These are phyloP conservation scores for Phengaris alcon DNA, from an alignment of 2,888 invertebrate species.

Conservation along the genomic window DNA sequence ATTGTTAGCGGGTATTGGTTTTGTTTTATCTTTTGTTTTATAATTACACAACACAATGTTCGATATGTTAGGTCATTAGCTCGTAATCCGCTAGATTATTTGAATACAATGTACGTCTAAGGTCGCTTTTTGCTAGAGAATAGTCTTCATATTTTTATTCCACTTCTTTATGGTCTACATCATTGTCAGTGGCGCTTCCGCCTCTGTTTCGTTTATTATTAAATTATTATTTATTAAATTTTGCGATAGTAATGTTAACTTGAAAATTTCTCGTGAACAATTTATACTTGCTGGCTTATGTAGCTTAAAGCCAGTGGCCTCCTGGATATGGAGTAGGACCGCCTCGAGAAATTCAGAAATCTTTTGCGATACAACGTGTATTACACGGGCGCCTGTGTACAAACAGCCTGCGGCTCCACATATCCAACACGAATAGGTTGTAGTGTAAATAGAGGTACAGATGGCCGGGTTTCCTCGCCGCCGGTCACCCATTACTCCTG, in stretches of 20 bases:
- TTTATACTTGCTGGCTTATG: background rate
- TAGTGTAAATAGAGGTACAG: slow-evolving; percentile 27
- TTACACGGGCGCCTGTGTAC: background rate
- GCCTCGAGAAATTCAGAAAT: slow-evolving; percentile 8
- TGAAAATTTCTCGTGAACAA: background rate
- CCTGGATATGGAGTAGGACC: background rate
- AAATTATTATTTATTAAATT: no score
- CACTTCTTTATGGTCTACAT: background rate
- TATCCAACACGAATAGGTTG: slow-evolving; percentile 25
- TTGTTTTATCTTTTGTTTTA: background rate
- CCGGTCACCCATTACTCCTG: slow-evolving; percentile 1
- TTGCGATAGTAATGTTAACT: background rate
- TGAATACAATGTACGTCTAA: background rate
- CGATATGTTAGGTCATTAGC: background rate
- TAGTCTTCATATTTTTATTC: background rate
- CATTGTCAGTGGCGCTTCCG: background rate
- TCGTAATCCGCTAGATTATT: background rate
- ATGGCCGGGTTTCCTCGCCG: background rate
- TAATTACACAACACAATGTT: background rate
- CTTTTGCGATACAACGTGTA: slow-evolving; percentile 7
- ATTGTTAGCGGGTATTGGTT: background rate
- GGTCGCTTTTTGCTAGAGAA: background rate
- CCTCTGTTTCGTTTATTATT: background rate
- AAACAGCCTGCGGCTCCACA: background rate
- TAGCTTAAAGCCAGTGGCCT: background rate